Evolutionary conservation across 1,140 invertebrate species (phyloP).

Genomic region (Drosophila teissieri): DNA sequence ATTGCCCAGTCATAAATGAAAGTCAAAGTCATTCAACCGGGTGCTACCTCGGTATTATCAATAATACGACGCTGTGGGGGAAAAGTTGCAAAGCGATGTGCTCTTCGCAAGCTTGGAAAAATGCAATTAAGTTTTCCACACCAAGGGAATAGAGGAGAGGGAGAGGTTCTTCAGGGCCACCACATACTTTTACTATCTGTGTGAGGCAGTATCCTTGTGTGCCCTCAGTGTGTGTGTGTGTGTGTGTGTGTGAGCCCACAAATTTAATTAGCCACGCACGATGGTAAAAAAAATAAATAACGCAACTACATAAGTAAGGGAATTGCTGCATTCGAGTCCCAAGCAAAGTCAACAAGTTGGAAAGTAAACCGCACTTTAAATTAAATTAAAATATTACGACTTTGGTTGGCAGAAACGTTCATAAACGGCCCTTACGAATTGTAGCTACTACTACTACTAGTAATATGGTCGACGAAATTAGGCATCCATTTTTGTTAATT

Average conservation of each 20-base stretch:
- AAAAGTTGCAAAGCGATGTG: slow-evolving; percentile 8
- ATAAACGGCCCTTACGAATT: no score
- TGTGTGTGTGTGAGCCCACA: slow-evolving; percentile 22
- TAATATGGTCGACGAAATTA: no score
- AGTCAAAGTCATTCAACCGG: slow-evolving; percentile 1
- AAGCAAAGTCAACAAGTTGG: background rate
- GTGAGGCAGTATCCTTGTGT: background rate
- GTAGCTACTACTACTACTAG: no score
- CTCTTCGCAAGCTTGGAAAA: slow-evolving; percentile 44
- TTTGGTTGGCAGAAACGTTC: no score
- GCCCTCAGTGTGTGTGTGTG: background rate
- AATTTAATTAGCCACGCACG: slow-evolving; percentile 56
- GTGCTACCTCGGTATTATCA: slow-evolving; percentile 20
- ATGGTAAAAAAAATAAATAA: slow-evolving; percentile 26
- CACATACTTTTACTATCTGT: background rate
- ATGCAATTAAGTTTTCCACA: slow-evolving; percentile 51
- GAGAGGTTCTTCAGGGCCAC: background rate
- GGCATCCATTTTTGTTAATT: no score
- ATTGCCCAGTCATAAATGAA: background rate
- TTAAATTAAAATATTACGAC: no score
- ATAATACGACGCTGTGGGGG: slow-evolving; percentile 15
- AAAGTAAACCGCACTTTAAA: background rate
- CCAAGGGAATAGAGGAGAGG: slow-evolving; percentile 15
- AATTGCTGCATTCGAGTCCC: slow-evolving; percentile 4
- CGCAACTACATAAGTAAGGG: slow-evolving; percentile 21